Base-by-base conservation (phyloP, 1,140 invertebrate genomes). In the Zaprionus camerounensis region DNA sequence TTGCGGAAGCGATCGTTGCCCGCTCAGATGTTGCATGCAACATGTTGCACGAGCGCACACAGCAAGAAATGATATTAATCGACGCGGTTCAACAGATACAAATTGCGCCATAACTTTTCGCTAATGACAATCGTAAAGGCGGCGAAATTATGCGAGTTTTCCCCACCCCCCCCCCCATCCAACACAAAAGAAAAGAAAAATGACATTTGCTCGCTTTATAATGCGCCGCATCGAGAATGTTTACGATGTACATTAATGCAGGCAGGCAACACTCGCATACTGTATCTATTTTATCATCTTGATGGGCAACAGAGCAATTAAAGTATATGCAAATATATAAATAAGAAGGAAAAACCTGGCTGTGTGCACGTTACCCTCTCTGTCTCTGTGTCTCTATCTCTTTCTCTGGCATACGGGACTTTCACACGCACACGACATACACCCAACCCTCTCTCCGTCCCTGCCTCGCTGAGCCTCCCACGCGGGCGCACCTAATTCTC, bases 401-500 rank as follows among this genome's bases (percentile, higher is more conserved):
- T 17, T 46, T 62, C 38, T 66, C 59, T 22, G 20, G 38, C 58
- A 46, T 78, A 81, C 76, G 78, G 74, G 73, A 70, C 71, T 88
- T 83, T 71, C 73, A 76, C 83, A 87, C 83, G 84, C 78, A 84
- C 62, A 72, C 57, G 55, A 63, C 67, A 46, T 36, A 41, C 15
- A 12, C 70, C 71, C 67, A 36, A n/a, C 59, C 36, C 55, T 31
- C 58, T 59, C 51, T 28, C 13, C 22, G 38, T n/a, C 9, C 31
- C 49, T 46, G n/a, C 31, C 65, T 56, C 53, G 5, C 26, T 24
- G 20, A 38, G 56, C 15, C 73, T 11, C 72, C 77, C 70, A 71
- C 73, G 72, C 69, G 46, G 76, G 56, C 80, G 67, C 80, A 83
- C 80, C 84, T 87, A 88, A 88, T 83, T 78, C 74, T 78, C 15